Conservation (phyloP, 2,888 invertebrate species). For the Steinernema carpocapsae region DNA sequence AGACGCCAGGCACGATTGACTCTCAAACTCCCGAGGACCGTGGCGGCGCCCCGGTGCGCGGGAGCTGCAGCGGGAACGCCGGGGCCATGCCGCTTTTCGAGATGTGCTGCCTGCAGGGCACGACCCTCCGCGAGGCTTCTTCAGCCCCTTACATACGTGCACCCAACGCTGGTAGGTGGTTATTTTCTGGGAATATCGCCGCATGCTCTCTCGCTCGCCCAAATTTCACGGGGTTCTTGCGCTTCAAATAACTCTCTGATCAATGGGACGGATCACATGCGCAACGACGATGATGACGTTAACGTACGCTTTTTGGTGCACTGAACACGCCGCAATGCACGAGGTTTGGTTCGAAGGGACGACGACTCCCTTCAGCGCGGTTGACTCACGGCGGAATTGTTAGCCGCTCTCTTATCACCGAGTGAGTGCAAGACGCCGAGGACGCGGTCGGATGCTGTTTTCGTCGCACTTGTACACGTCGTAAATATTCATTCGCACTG, state of each 20-base stretch:
- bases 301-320: slow-evolving; percentile 13
- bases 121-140: slow-evolving; percentile 39
- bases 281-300: slow-evolving; percentile 29
- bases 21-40: not conserved
- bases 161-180: slow-evolving; percentile 36
- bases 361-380: too few relatives aligned
- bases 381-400: too few relatives aligned
- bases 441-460: slow-evolving; percentile 8
- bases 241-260: too few relatives aligned
- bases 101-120: slow-evolving; percentile 27
- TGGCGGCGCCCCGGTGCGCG: slow-evolving; percentile 26
- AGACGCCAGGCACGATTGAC: slow-evolving; percentile 1
- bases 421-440: too few relatives aligned
- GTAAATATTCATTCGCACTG: too few relatives aligned
- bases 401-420: too few relatives aligned
- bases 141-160: slow-evolving; percentile 44
- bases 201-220: too few relatives aligned
- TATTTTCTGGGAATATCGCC: too few relatives aligned
- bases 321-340: too few relatives aligned
- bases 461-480: not conserved
- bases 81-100: slow-evolving; percentile 30
- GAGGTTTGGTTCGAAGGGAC: too few relatives aligned
- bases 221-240: too few relatives aligned
- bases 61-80: slow-evolving; percentile 9
- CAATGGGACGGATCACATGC: not conserved